These are phyloP conservation scores for Celastrina argiolus DNA, from an alignment of 2,888 invertebrate genomes.

Conservation along the genomic window DNA sequence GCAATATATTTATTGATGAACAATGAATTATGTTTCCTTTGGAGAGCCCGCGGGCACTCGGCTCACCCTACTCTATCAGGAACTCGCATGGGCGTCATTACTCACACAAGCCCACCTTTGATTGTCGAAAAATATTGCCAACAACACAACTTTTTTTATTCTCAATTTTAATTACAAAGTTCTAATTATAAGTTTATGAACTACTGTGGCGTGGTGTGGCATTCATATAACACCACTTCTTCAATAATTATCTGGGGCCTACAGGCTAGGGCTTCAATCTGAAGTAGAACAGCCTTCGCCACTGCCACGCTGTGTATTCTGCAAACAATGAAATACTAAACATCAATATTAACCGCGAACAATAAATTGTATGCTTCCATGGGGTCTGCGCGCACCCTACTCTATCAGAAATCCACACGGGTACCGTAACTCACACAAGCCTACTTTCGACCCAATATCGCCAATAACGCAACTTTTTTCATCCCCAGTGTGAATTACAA, in stretches of 20 bases:
- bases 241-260: no score
- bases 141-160: slow-evolving; percentile 56
- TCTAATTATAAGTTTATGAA: slow-evolving; percentile 54
- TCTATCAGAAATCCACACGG: slow-evolving; percentile 25
- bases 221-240: no score
- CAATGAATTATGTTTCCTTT: neutral
- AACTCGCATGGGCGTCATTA: neutral
- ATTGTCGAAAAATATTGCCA: slow-evolving; percentile 65
- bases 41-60: slow-evolving; percentile 9
- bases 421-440: slow-evolving; percentile 21
- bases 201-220: no score
- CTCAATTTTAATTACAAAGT: slow-evolving; percentile 46
- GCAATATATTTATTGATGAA: neutral
- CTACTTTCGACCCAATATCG: slow-evolving; percentile 55
- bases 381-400: slow-evolving; percentile 27
- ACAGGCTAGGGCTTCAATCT: no score
- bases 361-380: neutral
- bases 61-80: slow-evolving; percentile 30
- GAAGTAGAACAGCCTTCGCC: no score
- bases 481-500: slow-evolving; percentile 48
- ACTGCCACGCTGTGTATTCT: slow-evolving; percentile 47
- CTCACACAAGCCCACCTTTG: slow-evolving; percentile 34
- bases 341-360: neutral
- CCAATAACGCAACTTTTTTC: slow-evolving; percentile 59
- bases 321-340: neutral